Base-by-base conservation (phyloP, 2,888 invertebrate genomes). In the Suillia variegata region DNA sequence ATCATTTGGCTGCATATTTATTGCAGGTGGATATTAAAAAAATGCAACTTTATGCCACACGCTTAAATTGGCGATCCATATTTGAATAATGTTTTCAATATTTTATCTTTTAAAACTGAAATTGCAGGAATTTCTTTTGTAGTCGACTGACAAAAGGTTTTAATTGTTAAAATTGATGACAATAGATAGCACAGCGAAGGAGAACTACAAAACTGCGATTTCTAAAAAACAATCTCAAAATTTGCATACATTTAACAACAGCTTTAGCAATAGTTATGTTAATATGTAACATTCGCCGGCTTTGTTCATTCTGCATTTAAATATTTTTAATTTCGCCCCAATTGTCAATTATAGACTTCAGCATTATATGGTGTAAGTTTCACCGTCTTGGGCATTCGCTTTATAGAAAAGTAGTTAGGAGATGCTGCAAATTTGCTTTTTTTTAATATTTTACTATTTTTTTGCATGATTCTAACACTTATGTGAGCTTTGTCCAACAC, bases 371-470 rank as follows among this genome's bases (percentile, higher is more conserved):
- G 17, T 50, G 12, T 10, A 31, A 50, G 17, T 50, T 26, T 31
- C 50, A 50, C 15, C 50, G 50, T 15, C 31, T 50, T 8, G 50
- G 50, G 17, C 50, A 50, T 15, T 20, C n/a, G 18, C 20, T 56
- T 48, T 61, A 51, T 18, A 58, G 8, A 2, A 57, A 54, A n/a
- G 61, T 54, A 22, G 31, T 13, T 17, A 61, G 17, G 2, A 24
- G 24, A 31, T 57, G 57, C 12, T 61, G 61, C 20, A 57, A 47
- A 51, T 57, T 61, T 5, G 61, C 51, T 54, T 57, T 61, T 51
- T 61, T 57, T 10, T 57, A 61, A 6, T 47, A 54, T 54, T 48
- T 54, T 45, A 22, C 61, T 51, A 12, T n/a, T n/a, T n/a, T n/a
- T n/a, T n/a, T n/a, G n/a, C n/a, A n/a, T n/a, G 52, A 13, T n/a